These are phyloP conservation scores for Leptopilina syphax DNA, from an alignment of 2,888 invertebrate genomes.

Conservation along the genomic window DNA sequence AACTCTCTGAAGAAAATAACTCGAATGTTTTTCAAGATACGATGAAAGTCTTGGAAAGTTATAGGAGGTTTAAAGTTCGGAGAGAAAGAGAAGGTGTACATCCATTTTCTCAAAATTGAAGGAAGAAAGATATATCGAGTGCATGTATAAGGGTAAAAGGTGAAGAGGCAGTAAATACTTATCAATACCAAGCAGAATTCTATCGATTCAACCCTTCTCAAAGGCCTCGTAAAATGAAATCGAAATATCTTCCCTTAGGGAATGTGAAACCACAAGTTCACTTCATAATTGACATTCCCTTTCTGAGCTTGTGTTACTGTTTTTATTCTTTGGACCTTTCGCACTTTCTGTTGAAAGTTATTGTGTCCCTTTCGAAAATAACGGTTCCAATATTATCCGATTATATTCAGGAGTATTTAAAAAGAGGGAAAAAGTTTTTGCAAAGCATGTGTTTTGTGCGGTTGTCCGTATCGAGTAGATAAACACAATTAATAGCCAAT, in stretches of 20 bases:
- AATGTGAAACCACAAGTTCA: constrained; percentile 25
- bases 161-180: constrained; percentile 63
- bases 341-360: not conserved
- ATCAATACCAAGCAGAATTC: constrained; percentile 62
- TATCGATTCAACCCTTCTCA: constrained; percentile 49
- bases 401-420: too few relatives aligned
- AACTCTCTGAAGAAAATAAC: not conserved
- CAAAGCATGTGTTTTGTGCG: constrained; percentile 35
- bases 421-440: constrained; percentile 18
- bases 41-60: constrained; percentile 59
- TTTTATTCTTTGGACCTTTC: constrained; percentile 1
- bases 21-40: constrained; percentile 39
- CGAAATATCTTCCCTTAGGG: constrained; percentile 44
- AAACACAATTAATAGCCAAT: constrained; percentile 73
- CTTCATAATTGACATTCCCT: constrained; percentile 38
- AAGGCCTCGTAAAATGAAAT: constrained; percentile 57
- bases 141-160: constrained; percentile 43
- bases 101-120: constrained; percentile 44
- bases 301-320: not conserved
- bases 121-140: constrained; percentile 43
- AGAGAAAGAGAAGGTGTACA: constrained; percentile 33
- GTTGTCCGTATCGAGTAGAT: constrained; percentile 56
- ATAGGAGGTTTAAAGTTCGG: constrained; percentile 56
- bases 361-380: too few relatives aligned
- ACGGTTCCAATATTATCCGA: too few relatives aligned